phyloP scores from a whole-genome alignment of 2,113 vertebrate genomes.

The Gadus macrocephalus region DNA sequence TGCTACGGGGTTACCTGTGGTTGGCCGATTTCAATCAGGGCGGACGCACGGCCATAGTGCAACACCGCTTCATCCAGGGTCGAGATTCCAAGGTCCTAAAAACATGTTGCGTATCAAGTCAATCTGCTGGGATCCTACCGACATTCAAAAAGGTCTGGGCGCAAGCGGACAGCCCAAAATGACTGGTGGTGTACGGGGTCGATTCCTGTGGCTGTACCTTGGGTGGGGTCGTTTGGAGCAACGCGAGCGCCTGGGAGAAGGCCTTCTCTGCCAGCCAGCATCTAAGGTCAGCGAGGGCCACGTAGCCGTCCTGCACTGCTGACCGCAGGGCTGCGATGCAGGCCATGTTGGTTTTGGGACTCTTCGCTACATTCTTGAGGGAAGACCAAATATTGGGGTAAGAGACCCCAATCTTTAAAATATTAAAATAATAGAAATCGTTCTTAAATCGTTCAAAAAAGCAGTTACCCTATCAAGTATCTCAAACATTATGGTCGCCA shows the following conservation, averaged over 20 bases:
- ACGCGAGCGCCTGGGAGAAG: constrained; percentile 72
- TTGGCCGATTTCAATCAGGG: constrained; percentile 83
- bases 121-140: too few species aligned
- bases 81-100: constrained; percentile 74
- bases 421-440: too few species aligned
- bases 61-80: constrained; percentile 79
- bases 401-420: constrained; percentile 8
- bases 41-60: constrained; percentile 79
- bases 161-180: too few species aligned
- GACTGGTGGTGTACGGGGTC: too few species aligned
- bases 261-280: constrained; percentile 76
- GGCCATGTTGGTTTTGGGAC: fast-evolving
- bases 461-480: too few species aligned
- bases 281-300: constrained; percentile 75
- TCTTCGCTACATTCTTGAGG: neutral
- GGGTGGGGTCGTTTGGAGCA: constrained; percentile 56
- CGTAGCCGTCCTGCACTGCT: constrained; percentile 72
- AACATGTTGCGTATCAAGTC: neutral
- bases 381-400: neutral
- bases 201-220: constrained; percentile 62
- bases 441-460: too few species aligned
- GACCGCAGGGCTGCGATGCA: constrained; percentile 50
- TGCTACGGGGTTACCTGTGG: constrained; percentile 75
- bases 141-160: too few species aligned
- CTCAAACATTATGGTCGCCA: too few species aligned